These are phyloP conservation scores for Paralichthys olivaceus DNA, from an alignment of 2,113 vertebrate species.

Conservation along the genomic window DNA sequence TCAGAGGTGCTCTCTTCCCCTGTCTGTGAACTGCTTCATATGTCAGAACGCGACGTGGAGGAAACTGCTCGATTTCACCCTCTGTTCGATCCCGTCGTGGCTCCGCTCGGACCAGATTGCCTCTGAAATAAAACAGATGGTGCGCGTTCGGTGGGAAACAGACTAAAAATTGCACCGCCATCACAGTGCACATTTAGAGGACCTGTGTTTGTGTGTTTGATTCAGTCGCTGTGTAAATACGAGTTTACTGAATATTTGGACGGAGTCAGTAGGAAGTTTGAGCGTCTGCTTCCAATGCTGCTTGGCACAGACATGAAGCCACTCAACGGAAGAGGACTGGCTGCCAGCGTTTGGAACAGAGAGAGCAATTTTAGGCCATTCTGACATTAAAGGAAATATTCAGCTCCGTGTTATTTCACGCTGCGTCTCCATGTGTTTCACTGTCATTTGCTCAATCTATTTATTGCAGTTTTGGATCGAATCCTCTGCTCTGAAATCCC, in stretches of 20 bases:
- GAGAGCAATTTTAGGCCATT: conserved; percentile 52
- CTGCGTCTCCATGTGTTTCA: conserved; percentile 75
- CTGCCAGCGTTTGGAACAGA: conserved; percentile 65
- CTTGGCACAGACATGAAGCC: conserved; percentile 54
- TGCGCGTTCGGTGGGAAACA: conserved; percentile 74
- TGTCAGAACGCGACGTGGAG: conserved; percentile 69
- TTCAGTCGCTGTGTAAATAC: conserved; percentile 66
- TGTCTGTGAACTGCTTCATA: conserved; percentile 72
- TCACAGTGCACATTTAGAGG: conserved; percentile 70
- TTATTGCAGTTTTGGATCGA: conserved; percentile 59
- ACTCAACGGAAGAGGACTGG: conserved; percentile 23
- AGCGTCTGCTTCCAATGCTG: conserved; percentile 73
- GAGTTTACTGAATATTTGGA: conserved; percentile 71
- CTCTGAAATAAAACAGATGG: conserved; percentile 85
- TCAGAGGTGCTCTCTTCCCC: conserved; percentile 26
- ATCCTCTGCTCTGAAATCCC: conserved; percentile 44
- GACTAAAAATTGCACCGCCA: conserved; percentile 76
- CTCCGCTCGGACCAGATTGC: conserved; percentile 79
- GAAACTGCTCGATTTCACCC: conserved; percentile 71
- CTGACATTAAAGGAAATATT: conserved; percentile 67
- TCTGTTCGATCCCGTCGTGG: conserved; percentile 75
- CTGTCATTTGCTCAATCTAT: conserved; percentile 69
- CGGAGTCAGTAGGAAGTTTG: conserved; percentile 67
- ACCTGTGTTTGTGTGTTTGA: conserved; percentile 69
- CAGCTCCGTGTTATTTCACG: conserved; percentile 57